Base-by-base conservation (phyloP, 2,113 vertebrate species). In the Scalopus aquaticus region DNA sequence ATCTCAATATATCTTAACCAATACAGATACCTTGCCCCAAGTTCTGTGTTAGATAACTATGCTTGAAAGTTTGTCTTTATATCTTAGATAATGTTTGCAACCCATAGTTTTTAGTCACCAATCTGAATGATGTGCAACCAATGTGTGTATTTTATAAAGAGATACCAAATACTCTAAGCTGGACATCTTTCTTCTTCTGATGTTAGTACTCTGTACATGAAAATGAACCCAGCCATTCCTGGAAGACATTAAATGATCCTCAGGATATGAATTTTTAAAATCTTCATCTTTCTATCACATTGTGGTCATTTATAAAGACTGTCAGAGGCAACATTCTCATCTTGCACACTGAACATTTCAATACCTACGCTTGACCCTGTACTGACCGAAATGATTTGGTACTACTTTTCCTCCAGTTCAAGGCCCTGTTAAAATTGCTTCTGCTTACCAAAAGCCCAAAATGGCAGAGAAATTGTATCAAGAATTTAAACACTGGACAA, bases 321-420 rank as follows among this genome's bases (percentile, higher is more conserved):
- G 88, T 51, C 49, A 95, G 94, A 56, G 67, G 2, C 93, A 95
- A 30, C 4, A 28, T 9, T 90, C 76, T 94, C n/a, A 28, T 9
- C 51, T 91, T 89, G 67, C 30, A 74, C 86, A 69, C 1, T 87
- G 92, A 91, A 93, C 37, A 44, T 19, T 84, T 69, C 15, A 42
- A 51, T 30, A 17, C 92, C 84, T 94, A 81, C 1, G 70, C 60
- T 42, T 72, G 0, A 0, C n/a, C n/a, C 22, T 44, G 3, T 91
- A 54, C n/a, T 94, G 42, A 79, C 26, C 84, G 84, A 79, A 42
- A 69, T 37, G 11, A 93, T 51, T 95, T 88, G 84, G 73, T 39
- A 56, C 70, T 62, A 64, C 65, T 79, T 83, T 78, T 44, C 58
- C 35, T 85, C 4, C 28, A 24, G 24, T 49, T 93, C 28, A 89